Conservation (phyloP, 2,888 invertebrate genomes). For the Nudaria mundana region DNA sequence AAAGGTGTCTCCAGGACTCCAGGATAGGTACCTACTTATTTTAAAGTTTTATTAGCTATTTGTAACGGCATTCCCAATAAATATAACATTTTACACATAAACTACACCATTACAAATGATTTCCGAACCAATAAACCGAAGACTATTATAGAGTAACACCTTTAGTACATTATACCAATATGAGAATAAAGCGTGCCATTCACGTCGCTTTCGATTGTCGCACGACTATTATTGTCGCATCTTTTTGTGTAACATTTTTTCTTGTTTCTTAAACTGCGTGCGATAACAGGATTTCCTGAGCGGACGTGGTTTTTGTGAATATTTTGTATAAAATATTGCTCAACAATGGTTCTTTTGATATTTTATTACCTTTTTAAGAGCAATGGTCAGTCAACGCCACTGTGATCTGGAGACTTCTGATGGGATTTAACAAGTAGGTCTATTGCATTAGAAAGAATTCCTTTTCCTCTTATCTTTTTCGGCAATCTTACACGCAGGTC, state of each 20-base stretch:
- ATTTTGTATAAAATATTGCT: constrained; percentile 4
- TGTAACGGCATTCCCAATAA: too few species aligned
- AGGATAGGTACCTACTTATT: too few species aligned
- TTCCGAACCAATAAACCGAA: not conserved
- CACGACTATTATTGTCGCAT: constrained; percentile 10
- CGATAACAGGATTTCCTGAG: constrained; percentile 10
- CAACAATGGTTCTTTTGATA: constrained; percentile 2
- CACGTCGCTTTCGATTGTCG: constrained; percentile 22
- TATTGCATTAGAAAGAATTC: too few species aligned
- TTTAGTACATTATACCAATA: constrained; percentile 20
- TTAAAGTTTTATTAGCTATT: too few species aligned
- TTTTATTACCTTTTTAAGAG: constrained; percentile 3
- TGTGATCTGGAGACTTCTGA: too few species aligned
- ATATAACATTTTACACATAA: too few species aligned
- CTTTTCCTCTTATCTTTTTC: too few species aligned
- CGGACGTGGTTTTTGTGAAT: constrained; percentile 7
- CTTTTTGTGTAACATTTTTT: constrained; percentile 11
- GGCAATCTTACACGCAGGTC: too few species aligned
- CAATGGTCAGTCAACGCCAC: not conserved
- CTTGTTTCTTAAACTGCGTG: constrained; percentile 16
- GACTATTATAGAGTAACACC: constrained; percentile 20
- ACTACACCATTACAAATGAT: not conserved
- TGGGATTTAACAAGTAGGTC: too few species aligned
- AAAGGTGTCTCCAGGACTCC: too few species aligned
- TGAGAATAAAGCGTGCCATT: constrained; percentile 22